A percentile compares a stretch with the other conserved stretches of the same genome.
These are phyloP conservation scores for Schizopygopsis malacanthus DNA, from an alignment of 2,797 vertebrate species.

Conservation along the genomic window DNA sequence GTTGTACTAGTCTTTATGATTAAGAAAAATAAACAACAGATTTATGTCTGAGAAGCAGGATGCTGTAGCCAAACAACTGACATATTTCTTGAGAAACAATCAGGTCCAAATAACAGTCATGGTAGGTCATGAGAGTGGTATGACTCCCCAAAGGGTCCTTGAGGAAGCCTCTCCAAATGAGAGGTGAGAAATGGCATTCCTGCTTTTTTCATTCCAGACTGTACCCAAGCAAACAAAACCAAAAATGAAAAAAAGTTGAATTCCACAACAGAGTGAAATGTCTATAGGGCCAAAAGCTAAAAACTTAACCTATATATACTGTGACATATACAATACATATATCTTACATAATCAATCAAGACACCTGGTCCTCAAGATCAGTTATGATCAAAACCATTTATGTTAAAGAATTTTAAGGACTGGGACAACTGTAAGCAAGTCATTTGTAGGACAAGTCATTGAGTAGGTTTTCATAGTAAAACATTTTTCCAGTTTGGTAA, in stretches of 20 bases:
- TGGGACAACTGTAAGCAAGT: neutral
- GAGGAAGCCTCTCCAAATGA: conserved; percentile 40
- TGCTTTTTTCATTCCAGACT: conserved; percentile 34
- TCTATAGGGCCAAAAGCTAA: neutral
- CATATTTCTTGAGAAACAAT: conserved; percentile 35
- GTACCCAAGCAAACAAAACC: conserved; percentile 10
- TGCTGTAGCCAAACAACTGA: conserved; percentile 28
- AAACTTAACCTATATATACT: neutral
- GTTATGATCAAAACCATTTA: neutral
- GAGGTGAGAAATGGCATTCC: conserved; percentile 50
- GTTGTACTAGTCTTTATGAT: conserved; percentile 2
- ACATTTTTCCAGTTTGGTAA: neutral
- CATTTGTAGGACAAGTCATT: neutral
- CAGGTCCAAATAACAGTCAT: conserved; percentile 8
- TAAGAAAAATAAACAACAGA: neutral
- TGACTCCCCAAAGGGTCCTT: conserved; percentile 32
- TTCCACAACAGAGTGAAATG: neutral
- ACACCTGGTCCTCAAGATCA: neutral
- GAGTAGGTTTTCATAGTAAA: neutral
- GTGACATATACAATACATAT: neutral
- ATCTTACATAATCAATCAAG: neutral
- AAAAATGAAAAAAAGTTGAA: neutral
- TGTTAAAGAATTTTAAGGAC: neutral
- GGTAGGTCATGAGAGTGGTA: conserved; percentile 31
- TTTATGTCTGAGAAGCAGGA: conserved; percentile 24